Percentiles rank a stretch among this genome's conserved stretches.
Evolutionary conservation across 1,140 invertebrate genomes (phyloP).

Genomic region (Homalodisca vitripennis): DNA sequence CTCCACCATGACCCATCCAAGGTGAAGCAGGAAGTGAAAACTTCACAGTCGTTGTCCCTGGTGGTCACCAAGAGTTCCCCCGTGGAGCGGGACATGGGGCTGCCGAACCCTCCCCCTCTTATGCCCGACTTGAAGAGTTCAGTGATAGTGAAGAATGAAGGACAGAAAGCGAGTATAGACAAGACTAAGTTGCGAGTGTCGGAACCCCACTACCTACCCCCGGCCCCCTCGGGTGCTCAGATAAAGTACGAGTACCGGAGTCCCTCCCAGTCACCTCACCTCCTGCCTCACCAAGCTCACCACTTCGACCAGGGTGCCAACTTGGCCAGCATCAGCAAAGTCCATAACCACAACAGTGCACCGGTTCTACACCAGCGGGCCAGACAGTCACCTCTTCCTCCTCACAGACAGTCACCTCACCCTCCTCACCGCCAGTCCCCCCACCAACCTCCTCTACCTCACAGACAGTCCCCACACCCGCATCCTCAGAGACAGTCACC

Average conservation of each 20-base stretch:
- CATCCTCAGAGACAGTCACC: slow-evolving; percentile 36
- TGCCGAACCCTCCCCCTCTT: slow-evolving; percentile 59
- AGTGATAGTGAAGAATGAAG: slow-evolving; percentile 76
- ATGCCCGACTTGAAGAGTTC: slow-evolving; percentile 69
- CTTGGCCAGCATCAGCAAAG: slow-evolving; percentile 40
- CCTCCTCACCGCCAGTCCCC: slow-evolving; percentile 38
- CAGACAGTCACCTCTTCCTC: slow-evolving; percentile 44
- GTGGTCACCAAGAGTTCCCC: slow-evolving; percentile 47
- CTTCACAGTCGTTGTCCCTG: slow-evolving; percentile 43
- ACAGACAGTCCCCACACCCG: slow-evolving; percentile 40
- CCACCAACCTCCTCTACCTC: slow-evolving; percentile 41
- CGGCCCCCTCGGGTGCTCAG: slow-evolving; percentile 48
- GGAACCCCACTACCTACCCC: slow-evolving; percentile 58
- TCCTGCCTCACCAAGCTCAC: slow-evolving; percentile 25
- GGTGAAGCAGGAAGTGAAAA: slow-evolving; percentile 44
- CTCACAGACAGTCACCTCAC: slow-evolving; percentile 39
- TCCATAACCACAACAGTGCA: slow-evolving; percentile 31
- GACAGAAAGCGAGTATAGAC: slow-evolving; percentile 50
- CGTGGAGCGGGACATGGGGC: slow-evolving; percentile 54
- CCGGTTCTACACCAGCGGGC: slow-evolving; percentile 34
- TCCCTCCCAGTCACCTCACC: slow-evolving; percentile 54
- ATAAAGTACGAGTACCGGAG: slow-evolving; percentile 58
- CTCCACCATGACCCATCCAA: slow-evolving; percentile 53
- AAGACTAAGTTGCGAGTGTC: slow-evolving; percentile 56
- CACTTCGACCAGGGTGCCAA: slow-evolving; percentile 36